Base-by-base conservation (phyloP, 1,140 invertebrate species). In the Galendromus occidentalis region DNA sequence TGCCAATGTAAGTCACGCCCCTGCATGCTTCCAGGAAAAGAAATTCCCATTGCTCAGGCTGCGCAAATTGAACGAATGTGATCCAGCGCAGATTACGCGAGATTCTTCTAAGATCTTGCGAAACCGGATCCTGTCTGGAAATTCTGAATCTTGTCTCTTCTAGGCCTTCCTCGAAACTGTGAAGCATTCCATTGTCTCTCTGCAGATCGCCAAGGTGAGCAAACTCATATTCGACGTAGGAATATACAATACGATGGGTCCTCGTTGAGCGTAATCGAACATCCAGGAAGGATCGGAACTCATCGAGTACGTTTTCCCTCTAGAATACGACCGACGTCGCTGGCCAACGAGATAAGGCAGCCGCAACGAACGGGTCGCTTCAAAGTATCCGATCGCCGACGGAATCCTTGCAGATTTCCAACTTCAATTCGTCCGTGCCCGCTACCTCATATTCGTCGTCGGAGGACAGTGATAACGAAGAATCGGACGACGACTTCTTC, bases 111-210 rank as follows among this genome's bases (percentile, higher is more conserved):
- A 12, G n/a, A 44, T 44, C 18, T 44, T 44, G 12, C 42, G 42
- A 44, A 12, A 44, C 12, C 42, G 7, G 14, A 47, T 47, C 28
- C 4, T 4, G 28, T 44, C n/a, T n/a, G 14, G 42, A 44, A 14
- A 14, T n/a, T 44, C 44, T 42, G 64, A 29, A 55, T 25, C 64
- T 66, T 64, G 12, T 64, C 67, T 63, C 55, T 72, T 71, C 7
- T 78, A 88, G 85, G 82, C 81, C 68, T 87, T 91, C 83, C 80
- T 92, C 74, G 88, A 92, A 78, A 85, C 88, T 70, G 87, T 97
- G 69, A 97, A 97, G 79, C 92, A 96, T 80, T 88, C 91, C 69
- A 96, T 98, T 79, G 90, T 96, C 66, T 83, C 92, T 70, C 80
- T 98, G 71, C 92, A 97, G 83, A 95, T 96, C 76, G 88, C 91